These are phyloP conservation scores for Chrysochloris asiatica DNA, from an alignment of 2,113 vertebrate genomes.

Conservation along the genomic window DNA sequence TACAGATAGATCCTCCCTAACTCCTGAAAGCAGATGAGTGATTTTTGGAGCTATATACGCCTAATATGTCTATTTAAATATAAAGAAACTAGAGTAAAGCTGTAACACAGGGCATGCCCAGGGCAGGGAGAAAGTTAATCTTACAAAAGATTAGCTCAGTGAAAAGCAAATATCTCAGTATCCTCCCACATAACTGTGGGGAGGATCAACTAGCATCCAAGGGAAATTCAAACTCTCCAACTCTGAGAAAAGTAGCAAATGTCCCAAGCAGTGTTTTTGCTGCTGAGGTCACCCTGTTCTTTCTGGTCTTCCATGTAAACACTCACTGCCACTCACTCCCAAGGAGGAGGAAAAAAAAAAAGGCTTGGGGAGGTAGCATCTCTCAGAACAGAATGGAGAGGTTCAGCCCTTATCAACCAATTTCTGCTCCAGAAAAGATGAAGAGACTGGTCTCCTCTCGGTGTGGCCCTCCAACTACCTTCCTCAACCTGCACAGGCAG, in stretches of 20 bases:
- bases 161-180: background rate
- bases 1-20: background rate
- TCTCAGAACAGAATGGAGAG: constrained; percentile 38
- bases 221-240: constrained; percentile 10
- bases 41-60: background rate
- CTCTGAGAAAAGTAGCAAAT: constrained; percentile 15
- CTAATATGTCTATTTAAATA: background rate
- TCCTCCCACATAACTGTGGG: constrained; percentile 10
- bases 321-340: constrained; percentile 19
- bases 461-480: constrained; percentile 73
- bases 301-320: background rate
- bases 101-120: background rate
- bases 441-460: constrained; percentile 61
- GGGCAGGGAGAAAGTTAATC: constrained; percentile 9
- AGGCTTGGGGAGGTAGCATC: background rate
- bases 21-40: constrained; percentile 7
- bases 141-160: constrained; percentile 19
- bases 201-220: constrained; percentile 43
- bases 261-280: background rate
- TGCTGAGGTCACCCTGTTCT: background rate
- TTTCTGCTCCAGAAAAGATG: constrained; percentile 66
- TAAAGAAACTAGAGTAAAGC: background rate
- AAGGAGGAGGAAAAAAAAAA: background rate
- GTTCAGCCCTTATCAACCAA: constrained; percentile 56
- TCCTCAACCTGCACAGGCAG: constrained; percentile 73